Conservation (phyloP, 2,797 vertebrate genomes). For the Rhyacichthys aspro region DNA sequence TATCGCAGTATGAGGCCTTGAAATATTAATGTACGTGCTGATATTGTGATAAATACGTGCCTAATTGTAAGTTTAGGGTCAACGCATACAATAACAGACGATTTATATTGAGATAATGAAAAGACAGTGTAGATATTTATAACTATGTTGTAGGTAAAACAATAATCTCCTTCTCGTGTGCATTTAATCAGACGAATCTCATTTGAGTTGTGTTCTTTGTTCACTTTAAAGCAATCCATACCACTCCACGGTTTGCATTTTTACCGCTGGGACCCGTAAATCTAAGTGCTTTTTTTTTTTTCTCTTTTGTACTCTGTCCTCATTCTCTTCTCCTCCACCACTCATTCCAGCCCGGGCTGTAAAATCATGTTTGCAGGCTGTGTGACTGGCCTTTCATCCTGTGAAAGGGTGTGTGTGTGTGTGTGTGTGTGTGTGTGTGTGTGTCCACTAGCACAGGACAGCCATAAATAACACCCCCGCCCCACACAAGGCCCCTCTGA, state of each 20-base stretch:
- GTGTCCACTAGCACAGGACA: constrained; percentile 71
- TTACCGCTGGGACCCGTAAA: constrained; percentile 69
- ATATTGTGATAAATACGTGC: no score
- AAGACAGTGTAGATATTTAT: no score
- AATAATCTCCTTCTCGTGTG: constrained; percentile 41
- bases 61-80: no score
- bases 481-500: constrained; percentile 64
- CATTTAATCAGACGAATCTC: constrained; percentile 17
- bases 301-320: constrained; percentile 75
- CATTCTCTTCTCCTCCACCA: constrained; percentile 75
- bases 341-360: constrained; percentile 81
- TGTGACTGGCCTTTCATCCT: constrained; percentile 81
- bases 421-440: constrained; percentile 45
- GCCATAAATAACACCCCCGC: constrained; percentile 82
- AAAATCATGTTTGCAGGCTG: constrained; percentile 81
- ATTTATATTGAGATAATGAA: no score
- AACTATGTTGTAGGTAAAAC: not conserved
- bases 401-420: constrained; percentile 68
- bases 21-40: no score
- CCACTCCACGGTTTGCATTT: constrained; percentile 55
- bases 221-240: constrained; percentile 41
- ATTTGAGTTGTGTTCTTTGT: constrained; percentile 14
- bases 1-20: no score
- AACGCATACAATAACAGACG: no score
- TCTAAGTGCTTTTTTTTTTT: constrained; percentile 66